These are phyloP conservation scores for Zosterops hypoxanthus DNA, from an alignment of 2,113 vertebrate genomes.

Conservation along the genomic window DNA sequence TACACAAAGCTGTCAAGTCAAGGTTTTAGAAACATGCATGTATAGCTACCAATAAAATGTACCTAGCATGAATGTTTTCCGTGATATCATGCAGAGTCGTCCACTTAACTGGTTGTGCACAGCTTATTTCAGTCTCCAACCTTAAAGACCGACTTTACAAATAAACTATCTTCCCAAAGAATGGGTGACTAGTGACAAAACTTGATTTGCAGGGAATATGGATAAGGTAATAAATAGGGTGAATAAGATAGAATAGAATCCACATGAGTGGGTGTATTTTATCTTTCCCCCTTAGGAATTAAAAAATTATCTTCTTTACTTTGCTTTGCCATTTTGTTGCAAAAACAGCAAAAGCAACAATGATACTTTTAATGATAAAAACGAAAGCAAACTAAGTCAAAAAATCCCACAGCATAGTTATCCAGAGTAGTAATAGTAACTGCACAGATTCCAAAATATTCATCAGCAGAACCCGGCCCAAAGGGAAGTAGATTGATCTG, in stretches of 20 bases:
- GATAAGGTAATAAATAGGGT: neutral
- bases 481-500: neutral
- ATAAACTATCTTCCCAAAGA: neutral
- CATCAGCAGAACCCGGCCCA: neutral
- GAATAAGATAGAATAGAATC: neutral
- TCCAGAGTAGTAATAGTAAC: neutral
- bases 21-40: neutral
- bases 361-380: neutral
- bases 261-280: neutral
- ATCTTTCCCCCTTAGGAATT: neutral
- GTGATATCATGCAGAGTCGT: neutral
- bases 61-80: neutral
- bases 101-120: neutral
- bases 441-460: neutral
- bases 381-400: neutral
- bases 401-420: neutral
- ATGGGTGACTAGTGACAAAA: neutral
- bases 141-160: neutral
- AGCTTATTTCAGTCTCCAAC: neutral
- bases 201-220: neutral
- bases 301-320: neutral
- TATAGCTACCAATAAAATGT: neutral
- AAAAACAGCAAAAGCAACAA: neutral
- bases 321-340: neutral
- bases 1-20: neutral